Percentiles rank a stretch among this genome's conserved stretches.
Evolutionary conservation across 2,113 vertebrate species (phyloP).

Genomic region (Nesoenas mayeri): DNA sequence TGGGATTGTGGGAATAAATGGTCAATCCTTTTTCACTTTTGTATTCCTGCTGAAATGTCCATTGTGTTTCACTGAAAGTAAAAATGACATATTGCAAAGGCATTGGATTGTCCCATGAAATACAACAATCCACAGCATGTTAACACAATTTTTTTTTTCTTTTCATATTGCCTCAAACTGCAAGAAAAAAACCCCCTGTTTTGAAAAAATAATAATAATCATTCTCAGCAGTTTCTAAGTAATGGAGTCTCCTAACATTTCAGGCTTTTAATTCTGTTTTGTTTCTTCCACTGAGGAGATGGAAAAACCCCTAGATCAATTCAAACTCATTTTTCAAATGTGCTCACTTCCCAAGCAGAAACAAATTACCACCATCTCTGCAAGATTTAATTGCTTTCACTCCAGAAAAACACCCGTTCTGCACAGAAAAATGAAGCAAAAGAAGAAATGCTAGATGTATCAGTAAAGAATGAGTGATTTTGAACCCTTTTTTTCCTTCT

Average conservation of each 20-base stretch:
- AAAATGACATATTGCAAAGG: slow-evolving; percentile 36
- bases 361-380: slow-evolving; percentile 37
- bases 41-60: slow-evolving; percentile 43
- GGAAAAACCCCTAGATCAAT: slow-evolving; percentile 42
- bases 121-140: background rate
- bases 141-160: background rate
- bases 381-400: slow-evolving; percentile 24
- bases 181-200: background rate
- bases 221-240: slow-evolving; percentile 36
- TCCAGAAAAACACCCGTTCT: slow-evolving; percentile 4
- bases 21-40: slow-evolving; percentile 35
- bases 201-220: background rate
- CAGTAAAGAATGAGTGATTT: background rate
- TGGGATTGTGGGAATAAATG: slow-evolving; percentile 24
- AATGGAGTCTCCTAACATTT: background rate
- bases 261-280: slow-evolving; percentile 37
- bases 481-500: background rate
- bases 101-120: slow-evolving; percentile 17
- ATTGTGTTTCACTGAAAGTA: slow-evolving; percentile 55
- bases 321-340: slow-evolving; percentile 45
- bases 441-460: background rate
- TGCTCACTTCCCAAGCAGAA: slow-evolving; percentile 31
- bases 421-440: background rate
- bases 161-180: background rate
- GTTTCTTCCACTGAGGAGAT: slow-evolving; percentile 22